Base-by-base conservation (phyloP, 2,888 invertebrate species). In the Lasioglossum oenotherae region DNA sequence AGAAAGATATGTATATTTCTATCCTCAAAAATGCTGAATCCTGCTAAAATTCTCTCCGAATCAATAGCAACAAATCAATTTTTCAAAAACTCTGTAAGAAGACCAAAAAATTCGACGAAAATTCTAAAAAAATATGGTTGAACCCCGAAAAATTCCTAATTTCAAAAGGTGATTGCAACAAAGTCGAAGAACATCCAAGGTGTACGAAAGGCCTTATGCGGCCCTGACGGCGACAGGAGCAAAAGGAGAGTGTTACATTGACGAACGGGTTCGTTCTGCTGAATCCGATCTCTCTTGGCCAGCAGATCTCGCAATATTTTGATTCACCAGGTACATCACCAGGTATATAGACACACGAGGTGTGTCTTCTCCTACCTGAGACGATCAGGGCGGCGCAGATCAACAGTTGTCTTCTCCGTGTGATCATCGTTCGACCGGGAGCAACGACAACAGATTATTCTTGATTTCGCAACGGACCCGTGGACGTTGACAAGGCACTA, bases 301-400 rank as follows among this genome's bases (percentile, higher is more conserved):
- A 60, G 27, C 16, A 31, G 19, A 64, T 31, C n/a, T 57, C 16
- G 64, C 64, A 16, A 64, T 64, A 64, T 31, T 3, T 31, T 31
- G 31, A 64, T 31, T 31, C 64, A 64, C 27, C 64, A 64, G 19
- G 16, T 31, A 64, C 12, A 31, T 31, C 31, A 16, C 16, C 64
- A n/a, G 31, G 19, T 16, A 44, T 75, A 49, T 49, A 31, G 31
- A 31, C 31, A 31, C 67, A 10, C 19, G 60, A 86, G 74, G 53
- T 53, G 77, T 82, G 38, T 49, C 35, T 74, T 82, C 82, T 57
- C 80, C 80, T 90, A 90, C 91, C 91, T 90, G 90, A 46, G 73
- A 87, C 53, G 35, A 73, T 84, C 80, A 87, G 81, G 78, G 86
- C 82, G 85, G 82, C 82, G 89, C 89, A 91, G 38, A 93, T 78